These are phyloP conservation scores for Arothron firmamentum DNA, from an alignment of 2,113 vertebrate species.

Conservation along the genomic window DNA sequence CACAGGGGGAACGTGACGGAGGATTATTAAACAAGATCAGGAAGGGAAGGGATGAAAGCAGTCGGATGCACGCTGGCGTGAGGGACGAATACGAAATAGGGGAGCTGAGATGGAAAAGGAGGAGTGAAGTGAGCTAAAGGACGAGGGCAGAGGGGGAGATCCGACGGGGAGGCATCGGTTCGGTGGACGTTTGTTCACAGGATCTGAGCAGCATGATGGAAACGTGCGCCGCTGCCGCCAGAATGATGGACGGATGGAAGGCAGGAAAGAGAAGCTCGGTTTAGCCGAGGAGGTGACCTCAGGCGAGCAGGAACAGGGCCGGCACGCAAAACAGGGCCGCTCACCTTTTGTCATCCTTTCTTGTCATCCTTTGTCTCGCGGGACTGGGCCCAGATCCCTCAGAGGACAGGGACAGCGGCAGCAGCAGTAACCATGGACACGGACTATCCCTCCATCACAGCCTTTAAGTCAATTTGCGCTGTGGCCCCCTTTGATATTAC, in stretches of 20 bases:
- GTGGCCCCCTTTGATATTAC: not conserved
- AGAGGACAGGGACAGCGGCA: not conserved
- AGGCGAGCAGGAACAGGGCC: too few relatives aligned
- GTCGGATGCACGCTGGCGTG: conserved; percentile 14
- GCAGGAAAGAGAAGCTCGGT: not conserved
- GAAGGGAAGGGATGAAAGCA: conserved; percentile 16
- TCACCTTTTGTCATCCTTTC: conserved; percentile 1
- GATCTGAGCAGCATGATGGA: not conserved
- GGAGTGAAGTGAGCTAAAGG: conserved; percentile 11
- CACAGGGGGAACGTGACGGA: conserved; percentile 6
- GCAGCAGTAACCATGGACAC: not conserved
- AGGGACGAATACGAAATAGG: conserved; percentile 28
- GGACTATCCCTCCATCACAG: too few relatives aligned
- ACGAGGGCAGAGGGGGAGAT: conserved; percentile 18
- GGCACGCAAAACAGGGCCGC: too few relatives aligned
- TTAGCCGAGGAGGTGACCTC: too few relatives aligned
- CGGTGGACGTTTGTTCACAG: too few relatives aligned
- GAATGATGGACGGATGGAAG: conserved; percentile 1
- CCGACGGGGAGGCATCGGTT: conserved; percentile 21
- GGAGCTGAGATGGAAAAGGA: conserved; percentile 17
- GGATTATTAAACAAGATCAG: conserved; percentile 3
- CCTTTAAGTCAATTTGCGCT: too few relatives aligned
- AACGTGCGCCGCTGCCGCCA: too few relatives aligned
- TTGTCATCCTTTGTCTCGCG: not conserved
- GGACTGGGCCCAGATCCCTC: not conserved